A percentile compares a stretch with the other conserved stretches of the same genome.
phyloP scores from a whole-genome alignment of 2,888 invertebrate genomes.

The Saturnia japonica region DNA sequence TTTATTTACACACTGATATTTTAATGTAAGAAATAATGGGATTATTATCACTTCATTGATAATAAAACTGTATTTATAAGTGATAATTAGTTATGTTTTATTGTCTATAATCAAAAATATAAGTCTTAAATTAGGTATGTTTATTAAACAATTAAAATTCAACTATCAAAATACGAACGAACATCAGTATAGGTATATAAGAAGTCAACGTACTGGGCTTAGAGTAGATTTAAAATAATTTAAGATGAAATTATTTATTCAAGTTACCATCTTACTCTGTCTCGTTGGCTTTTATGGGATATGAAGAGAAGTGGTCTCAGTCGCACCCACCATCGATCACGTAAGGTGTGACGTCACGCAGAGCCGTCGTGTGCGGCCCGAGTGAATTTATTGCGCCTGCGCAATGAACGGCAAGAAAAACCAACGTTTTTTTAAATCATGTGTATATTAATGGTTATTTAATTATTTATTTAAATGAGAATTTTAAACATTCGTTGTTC shows the following conservation, averaged over 20 bases:
- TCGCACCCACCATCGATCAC: slow-evolving; percentile 76
- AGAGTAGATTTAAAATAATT: slow-evolving; percentile 77
- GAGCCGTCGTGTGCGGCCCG: slow-evolving; percentile 81
- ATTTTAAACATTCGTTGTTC: background rate
- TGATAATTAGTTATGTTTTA: background rate
- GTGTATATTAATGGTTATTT: slow-evolving; percentile 8
- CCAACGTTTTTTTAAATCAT: slow-evolving; percentile 38
- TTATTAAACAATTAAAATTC: background rate
- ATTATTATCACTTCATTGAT: background rate
- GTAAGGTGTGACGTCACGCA: slow-evolving; percentile 80
- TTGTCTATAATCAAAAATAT: background rate
- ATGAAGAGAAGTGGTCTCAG: slow-evolving; percentile 54
- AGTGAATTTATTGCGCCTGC: slow-evolving; percentile 79
- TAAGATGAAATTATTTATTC: slow-evolving; percentile 74
- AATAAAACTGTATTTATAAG: background rate
- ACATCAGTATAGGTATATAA: slow-evolving; percentile 56
- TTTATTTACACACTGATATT: slow-evolving; percentile 68
- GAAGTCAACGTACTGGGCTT: slow-evolving; percentile 78
- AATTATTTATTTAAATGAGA: background rate
- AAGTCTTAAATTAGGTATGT: background rate
- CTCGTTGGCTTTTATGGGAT: slow-evolving; percentile 41
- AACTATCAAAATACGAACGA: background rate
- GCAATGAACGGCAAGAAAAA: slow-evolving; percentile 67
- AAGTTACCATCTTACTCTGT: slow-evolving; percentile 53
- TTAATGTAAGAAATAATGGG: slow-evolving; percentile 43